phyloP scores from a whole-genome alignment of 2,113 vertebrate genomes.

The Enhydra lutris region DNA sequence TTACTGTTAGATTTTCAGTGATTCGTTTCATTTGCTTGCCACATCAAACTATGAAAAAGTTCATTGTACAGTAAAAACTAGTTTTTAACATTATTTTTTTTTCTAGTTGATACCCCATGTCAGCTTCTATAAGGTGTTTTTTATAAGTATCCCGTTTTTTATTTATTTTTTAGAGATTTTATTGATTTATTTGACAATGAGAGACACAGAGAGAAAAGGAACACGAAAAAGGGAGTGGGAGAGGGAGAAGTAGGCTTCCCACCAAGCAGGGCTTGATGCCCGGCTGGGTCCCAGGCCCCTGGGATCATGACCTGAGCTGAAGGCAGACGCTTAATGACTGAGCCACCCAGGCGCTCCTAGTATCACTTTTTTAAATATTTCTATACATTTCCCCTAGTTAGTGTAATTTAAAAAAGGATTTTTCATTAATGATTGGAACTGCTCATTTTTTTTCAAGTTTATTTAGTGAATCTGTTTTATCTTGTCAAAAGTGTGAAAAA shows the following conservation, averaged over 20 bases:
- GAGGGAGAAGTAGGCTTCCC: too few species aligned
- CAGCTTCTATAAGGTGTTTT: background rate
- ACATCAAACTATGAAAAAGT: background rate
- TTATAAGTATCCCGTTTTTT: background rate
- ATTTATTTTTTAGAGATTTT: too few species aligned
- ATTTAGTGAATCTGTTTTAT: constrained; percentile 1
- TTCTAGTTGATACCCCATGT: background rate
- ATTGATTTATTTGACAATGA: too few species aligned
- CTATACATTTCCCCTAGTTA: background rate
- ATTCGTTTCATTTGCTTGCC: background rate
- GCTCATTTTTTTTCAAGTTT: background rate
- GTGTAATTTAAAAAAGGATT: background rate
- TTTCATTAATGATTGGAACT: background rate
- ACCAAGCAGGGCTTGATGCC: too few species aligned
- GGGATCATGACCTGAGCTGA: too few species aligned
- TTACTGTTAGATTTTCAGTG: background rate
- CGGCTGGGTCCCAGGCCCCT: too few species aligned
- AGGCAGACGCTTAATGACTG: too few species aligned
- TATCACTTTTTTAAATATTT: background rate
- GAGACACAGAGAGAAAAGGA: too few species aligned
- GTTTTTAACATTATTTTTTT: background rate
- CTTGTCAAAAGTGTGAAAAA: background rate
- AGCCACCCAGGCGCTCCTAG: too few species aligned
- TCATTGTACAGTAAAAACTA: background rate
- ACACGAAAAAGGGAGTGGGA: too few species aligned